Conservation (phyloP, 2,888 invertebrate species). For the Sarcophaga caerulescens region DNA sequence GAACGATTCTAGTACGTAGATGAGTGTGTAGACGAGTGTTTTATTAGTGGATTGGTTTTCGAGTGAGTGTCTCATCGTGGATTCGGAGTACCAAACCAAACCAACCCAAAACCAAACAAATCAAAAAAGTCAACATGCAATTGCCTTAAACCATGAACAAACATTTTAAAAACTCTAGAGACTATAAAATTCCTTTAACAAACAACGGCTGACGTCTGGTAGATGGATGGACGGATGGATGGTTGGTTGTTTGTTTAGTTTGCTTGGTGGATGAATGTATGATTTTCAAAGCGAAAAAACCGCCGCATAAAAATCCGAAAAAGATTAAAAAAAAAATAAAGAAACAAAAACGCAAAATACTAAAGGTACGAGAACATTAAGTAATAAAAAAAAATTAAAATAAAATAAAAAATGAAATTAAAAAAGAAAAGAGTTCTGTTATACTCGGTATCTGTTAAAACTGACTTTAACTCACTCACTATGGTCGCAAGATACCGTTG, state of each 20-base stretch:
- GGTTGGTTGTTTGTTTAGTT: constrained; percentile 23
- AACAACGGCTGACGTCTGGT: constrained; percentile 67
- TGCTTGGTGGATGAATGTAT: constrained; percentile 54
- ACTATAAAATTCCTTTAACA: constrained; percentile 67
- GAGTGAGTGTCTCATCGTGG: not conserved
- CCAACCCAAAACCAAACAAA: constrained; percentile 18
- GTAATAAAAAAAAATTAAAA: constrained; percentile 48
- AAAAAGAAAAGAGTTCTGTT: constrained; percentile 62
- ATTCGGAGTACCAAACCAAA: constrained; percentile 25
- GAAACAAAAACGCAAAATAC: not conserved
- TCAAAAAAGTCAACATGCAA: constrained; percentile 64
- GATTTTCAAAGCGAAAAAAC: constrained; percentile 64
- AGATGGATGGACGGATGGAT: constrained; percentile 53
- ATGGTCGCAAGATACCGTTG: constrained; percentile 60
- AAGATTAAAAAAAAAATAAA: not conserved
- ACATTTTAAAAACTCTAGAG: constrained; percentile 67
- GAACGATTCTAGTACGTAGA: not conserved
- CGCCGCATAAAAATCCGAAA: constrained; percentile 57
- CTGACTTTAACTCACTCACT: constrained; percentile 54
- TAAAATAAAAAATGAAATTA: constrained; percentile 19
- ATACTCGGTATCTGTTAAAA: constrained; percentile 57
- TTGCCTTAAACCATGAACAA: constrained; percentile 66
- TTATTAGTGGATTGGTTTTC: not conserved
- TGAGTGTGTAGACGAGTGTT: not conserved
- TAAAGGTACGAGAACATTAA: constrained; percentile 19